Evolutionary conservation across 2,888 invertebrate species (phyloP).

Genomic region (Chouioia cunea): DNA sequence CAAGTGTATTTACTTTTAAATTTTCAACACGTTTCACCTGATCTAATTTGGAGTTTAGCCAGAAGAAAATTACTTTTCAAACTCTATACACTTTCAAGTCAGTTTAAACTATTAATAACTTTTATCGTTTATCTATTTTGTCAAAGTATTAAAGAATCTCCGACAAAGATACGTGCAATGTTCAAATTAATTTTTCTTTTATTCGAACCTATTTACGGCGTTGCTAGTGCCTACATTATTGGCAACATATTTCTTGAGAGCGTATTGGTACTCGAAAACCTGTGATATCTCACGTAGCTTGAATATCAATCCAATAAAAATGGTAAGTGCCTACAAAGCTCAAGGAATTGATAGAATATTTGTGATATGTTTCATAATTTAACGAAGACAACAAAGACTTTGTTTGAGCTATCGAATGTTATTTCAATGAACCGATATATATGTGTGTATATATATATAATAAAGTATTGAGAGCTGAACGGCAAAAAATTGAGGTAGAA

Average conservation of each 20-base stretch:
- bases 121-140: neutral
- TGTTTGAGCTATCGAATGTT: constrained; percentile 1
- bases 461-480: neutral
- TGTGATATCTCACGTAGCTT: too few species aligned
- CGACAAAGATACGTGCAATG: neutral
- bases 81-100: constrained; percentile 7
- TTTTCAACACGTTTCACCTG: constrained; percentile 19
- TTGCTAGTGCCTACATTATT: too few species aligned
- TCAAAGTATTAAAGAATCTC: neutral
- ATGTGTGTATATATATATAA: neutral
- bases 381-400: constrained; percentile 19
- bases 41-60: constrained; percentile 2
- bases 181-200: too few species aligned
- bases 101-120: constrained; percentile 31
- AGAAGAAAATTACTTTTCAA: constrained; percentile 25
- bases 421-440: neutral
- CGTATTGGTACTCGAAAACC: too few species aligned
- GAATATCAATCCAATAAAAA: too few species aligned
- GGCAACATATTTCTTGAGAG: too few species aligned
- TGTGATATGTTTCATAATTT: too few species aligned
- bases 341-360: too few species aligned
- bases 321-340: too few species aligned
- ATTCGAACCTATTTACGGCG: too few species aligned
- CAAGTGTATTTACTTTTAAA: neutral
- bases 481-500: neutral